These are phyloP conservation scores for Brachionus asplanchnoidis DNA, from an alignment of 1,140 invertebrate species.

Conservation along the genomic window DNA sequence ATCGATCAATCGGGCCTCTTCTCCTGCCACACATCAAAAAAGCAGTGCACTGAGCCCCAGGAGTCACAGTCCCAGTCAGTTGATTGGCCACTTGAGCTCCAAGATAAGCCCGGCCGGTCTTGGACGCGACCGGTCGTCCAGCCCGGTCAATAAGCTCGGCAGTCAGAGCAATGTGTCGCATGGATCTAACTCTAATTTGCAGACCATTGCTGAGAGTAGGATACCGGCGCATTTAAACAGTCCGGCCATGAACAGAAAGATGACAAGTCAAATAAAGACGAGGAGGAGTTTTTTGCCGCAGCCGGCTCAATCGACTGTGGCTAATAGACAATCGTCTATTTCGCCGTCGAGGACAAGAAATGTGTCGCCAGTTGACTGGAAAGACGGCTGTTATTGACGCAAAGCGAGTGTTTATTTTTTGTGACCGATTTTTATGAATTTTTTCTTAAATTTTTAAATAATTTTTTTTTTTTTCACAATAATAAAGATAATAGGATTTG, in stretches of 20 bases:
- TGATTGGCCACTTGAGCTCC: neutral
- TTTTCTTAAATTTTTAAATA: neutral
- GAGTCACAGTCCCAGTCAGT: neutral
- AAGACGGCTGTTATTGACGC: neutral
- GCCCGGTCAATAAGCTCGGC: neutral
- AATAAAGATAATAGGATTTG: neutral
- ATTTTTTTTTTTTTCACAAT: neutral
- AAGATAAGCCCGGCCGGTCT: too few relatives aligned
- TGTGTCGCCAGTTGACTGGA: slow-evolving; percentile 16
- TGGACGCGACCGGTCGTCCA: neutral
- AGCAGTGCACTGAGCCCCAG: neutral
- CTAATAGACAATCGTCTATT: slow-evolving; percentile 27
- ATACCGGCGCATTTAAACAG: slow-evolving; percentile 27
- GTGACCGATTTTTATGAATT: neutral
- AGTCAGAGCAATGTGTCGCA: neutral
- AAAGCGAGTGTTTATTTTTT: neutral
- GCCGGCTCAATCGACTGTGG: neutral
- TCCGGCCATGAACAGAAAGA: slow-evolving; percentile 3
- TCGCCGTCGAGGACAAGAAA: slow-evolving; percentile 22
- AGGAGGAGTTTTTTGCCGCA: slow-evolving; percentile 41
- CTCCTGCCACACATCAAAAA: neutral
- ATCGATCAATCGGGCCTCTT: neutral
- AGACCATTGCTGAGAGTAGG: neutral
- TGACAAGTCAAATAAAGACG: neutral
- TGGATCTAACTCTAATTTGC: slow-evolving; percentile 7